Conservation (phyloP, 2,113 vertebrate species). For the Pollimyrus isidori region DNA sequence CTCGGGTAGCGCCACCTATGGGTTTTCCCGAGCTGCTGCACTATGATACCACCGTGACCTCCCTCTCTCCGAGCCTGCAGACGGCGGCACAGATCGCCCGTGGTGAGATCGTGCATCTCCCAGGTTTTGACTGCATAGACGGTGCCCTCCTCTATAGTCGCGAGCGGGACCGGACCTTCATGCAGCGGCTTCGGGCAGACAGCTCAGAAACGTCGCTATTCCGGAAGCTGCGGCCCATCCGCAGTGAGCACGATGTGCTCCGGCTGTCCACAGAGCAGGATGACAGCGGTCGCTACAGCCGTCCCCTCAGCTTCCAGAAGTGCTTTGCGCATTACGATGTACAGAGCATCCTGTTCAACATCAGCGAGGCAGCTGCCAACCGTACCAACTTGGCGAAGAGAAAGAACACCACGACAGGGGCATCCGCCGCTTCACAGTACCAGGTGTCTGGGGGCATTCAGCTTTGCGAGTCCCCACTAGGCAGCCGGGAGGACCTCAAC, state of each 20-base stretch:
- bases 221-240: conserved; percentile 65
- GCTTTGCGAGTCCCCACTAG: conserved; percentile 63
- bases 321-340: conserved; percentile 81
- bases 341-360: conserved; percentile 77
- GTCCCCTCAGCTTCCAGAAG: conserved; percentile 65
- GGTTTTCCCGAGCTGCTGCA: conserved; percentile 65
- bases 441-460: conserved; percentile 42
- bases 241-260: conserved; percentile 65
- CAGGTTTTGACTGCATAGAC: conserved; percentile 71
- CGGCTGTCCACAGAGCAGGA: conserved; percentile 60
- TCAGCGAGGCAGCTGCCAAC: conserved; percentile 71
- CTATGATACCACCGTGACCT: conserved; percentile 45
- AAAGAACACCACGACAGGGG: conserved; percentile 75
- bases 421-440: conserved; percentile 72
- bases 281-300: conserved; percentile 44
- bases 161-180: conserved; percentile 66
- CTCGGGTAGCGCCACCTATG: conserved; percentile 55
- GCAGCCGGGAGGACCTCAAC: conserved; percentile 72
- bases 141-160: conserved; percentile 59
- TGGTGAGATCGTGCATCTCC: conserved; percentile 70
- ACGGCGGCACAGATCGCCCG: conserved; percentile 72
- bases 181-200: conserved; percentile 67
- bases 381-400: conserved; percentile 64
- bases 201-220: conserved; percentile 70
- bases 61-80: conserved; percentile 69